Conservation (phyloP, 2,113 vertebrate genomes). For the Boleophthalmus pectinirostris region DNA sequence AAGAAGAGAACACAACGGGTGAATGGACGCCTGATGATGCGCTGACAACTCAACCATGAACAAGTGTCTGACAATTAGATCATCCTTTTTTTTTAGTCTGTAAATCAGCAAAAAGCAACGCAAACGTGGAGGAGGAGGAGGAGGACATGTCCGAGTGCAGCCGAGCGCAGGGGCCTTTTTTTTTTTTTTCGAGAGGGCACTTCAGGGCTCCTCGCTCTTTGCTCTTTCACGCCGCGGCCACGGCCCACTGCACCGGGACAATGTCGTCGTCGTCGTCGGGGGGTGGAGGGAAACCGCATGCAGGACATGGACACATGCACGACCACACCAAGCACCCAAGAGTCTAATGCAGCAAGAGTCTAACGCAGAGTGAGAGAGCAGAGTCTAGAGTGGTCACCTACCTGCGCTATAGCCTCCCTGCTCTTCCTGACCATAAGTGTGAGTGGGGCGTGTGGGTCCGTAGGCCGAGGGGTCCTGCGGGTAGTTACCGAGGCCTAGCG, state of each 20-base stretch:
- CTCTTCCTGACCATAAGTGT: constrained; percentile 90
- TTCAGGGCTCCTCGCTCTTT: constrained; percentile 25
- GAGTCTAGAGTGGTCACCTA: constrained; percentile 77
- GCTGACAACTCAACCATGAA: constrained; percentile 65
- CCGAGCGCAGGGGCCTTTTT: constrained; percentile 64
- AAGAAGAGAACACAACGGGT: constrained; percentile 37
- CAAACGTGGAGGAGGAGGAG: constrained; percentile 47
- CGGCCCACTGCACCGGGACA: constrained; percentile 57
- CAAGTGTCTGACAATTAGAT: constrained; percentile 77
- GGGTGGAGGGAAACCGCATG: constrained; percentile 72
- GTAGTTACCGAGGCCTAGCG: constrained; percentile 87
- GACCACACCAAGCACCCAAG: constrained; percentile 46
- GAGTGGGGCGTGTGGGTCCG: constrained; percentile 87
- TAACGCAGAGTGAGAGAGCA: constrained; percentile 57
- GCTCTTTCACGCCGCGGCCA: constrained; percentile 52
- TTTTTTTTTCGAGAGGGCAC: too few relatives aligned
- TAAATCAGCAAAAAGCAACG: constrained; percentile 79
- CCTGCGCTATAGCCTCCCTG: constrained; percentile 88
- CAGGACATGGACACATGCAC: constrained; percentile 74
- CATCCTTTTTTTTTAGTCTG: constrained; percentile 76
- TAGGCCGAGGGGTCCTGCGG: constrained; percentile 89
- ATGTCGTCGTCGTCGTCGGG: too few relatives aligned
- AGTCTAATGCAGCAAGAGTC: constrained; percentile 60
- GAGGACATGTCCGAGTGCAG: constrained; percentile 64
- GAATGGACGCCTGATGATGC: constrained; percentile 61